Percentiles rank a stretch among this genome's conserved stretches.
Conservation (phyloP, 1,140 invertebrate genomes). For the Anoplophora glabripennis region DNA sequence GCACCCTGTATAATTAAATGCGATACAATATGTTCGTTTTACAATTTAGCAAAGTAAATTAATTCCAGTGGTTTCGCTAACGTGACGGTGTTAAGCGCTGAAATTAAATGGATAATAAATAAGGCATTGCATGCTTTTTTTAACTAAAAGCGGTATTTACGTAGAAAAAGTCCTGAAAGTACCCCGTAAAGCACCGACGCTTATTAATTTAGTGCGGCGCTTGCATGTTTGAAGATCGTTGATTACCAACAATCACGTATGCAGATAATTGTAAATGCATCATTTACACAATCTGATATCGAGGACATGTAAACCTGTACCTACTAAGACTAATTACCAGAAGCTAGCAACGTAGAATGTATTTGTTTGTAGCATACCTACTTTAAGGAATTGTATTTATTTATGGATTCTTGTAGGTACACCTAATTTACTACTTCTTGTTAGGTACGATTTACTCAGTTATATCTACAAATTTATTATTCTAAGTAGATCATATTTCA, state of each 20-base stretch:
- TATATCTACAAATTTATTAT: constrained; percentile 10
- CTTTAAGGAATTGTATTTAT: constrained; percentile 5
- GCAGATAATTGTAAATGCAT: constrained; percentile 35
- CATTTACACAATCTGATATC: constrained; percentile 34
- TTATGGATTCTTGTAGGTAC: constrained; percentile 2
- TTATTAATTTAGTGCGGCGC: constrained; percentile 18
- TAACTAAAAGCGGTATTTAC: neutral
- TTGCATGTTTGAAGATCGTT: constrained; percentile 24
- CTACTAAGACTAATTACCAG: constrained; percentile 29
- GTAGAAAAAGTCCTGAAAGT: neutral
- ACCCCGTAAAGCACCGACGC: constrained; percentile 5
- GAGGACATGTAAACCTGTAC: constrained; percentile 28
- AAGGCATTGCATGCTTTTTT: neutral
- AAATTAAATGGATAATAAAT: no score
- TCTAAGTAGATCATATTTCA: neutral
- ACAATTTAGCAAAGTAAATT: no score
- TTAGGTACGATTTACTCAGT: constrained; percentile 1
- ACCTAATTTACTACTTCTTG: constrained; percentile 11
- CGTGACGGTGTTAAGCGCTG: no score
- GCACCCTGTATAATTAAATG: no score
- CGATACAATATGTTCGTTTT: no score
- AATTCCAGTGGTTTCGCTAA: no score
- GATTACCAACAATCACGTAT: constrained; percentile 27
- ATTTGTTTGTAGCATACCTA: constrained; percentile 12
- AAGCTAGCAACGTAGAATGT: neutral